Evolutionary conservation across 2,797 vertebrate genomes (phyloP).

Genomic region (Phoxinus dragarum): DNA sequence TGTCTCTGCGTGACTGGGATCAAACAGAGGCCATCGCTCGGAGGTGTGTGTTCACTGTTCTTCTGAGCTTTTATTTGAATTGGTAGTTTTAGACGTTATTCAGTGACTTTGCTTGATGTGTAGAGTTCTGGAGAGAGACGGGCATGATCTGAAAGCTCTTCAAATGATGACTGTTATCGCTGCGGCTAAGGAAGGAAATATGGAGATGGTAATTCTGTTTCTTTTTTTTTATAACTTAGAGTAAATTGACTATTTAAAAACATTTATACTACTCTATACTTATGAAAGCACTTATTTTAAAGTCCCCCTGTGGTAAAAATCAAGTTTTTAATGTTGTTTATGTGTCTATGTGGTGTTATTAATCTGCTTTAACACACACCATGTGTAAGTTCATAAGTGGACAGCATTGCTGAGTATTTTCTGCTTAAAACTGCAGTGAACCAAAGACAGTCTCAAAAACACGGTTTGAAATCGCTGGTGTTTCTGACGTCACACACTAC

Average conservation of each 20-base stretch:
- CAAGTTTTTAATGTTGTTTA: no score
- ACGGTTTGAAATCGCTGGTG: no score
- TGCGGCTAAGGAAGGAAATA: slow-evolving; percentile 72
- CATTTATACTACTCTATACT: background rate
- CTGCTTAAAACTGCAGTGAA: no score
- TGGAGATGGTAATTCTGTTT: slow-evolving; percentile 59
- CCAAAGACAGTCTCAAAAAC: no score
- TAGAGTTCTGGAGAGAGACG: slow-evolving; percentile 77
- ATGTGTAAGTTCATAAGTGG: no score
- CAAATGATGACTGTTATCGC: slow-evolving; percentile 73
- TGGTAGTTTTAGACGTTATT: background rate
- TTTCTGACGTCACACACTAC: no score
- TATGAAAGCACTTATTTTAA: background rate
- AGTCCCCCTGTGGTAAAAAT: no score
- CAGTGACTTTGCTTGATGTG: slow-evolving; percentile 46
- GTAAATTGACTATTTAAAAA: background rate
- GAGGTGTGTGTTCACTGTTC: slow-evolving; percentile 64
- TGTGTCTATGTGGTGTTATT: no score
- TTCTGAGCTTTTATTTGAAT: background rate
- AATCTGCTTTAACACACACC: no score
- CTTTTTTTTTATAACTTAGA: background rate
- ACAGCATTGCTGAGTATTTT: no score
- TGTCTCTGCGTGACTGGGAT: slow-evolving; percentile 80
- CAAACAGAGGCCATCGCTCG: slow-evolving; percentile 71
- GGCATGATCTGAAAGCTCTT: slow-evolving; percentile 74